Evolutionary conservation across 2,888 invertebrate genomes (phyloP).

Genomic region (Antitype chi): DNA sequence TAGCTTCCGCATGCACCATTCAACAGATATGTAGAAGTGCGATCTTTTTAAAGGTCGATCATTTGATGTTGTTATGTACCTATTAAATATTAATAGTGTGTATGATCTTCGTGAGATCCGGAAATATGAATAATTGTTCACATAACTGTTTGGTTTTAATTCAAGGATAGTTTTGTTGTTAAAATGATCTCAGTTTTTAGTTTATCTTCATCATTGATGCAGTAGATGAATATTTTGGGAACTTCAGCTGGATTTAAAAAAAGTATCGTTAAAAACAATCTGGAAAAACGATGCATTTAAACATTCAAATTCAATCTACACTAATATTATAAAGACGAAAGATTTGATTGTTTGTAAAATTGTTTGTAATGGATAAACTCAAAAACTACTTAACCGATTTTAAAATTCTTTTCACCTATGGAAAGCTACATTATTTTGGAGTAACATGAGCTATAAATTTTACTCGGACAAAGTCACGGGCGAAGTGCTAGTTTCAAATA

Average conservation of each 20-base stretch:
- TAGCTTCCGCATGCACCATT: conserved; percentile 49
- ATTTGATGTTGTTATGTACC: conserved; percentile 3
- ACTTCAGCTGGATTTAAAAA: background rate
- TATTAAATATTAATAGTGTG: conserved; percentile 20
- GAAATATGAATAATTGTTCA: conserved; percentile 21
- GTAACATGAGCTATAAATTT: too few species aligned
- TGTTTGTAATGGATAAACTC: too few species aligned
- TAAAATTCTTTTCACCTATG: too few species aligned
- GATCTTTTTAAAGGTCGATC: conserved; percentile 41
- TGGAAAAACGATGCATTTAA: background rate
- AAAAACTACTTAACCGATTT: too few species aligned
- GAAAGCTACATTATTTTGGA: too few species aligned
- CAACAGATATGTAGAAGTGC: conserved; percentile 46
- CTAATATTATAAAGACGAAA: too few species aligned
- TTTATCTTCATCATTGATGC: background rate
- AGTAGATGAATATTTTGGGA: background rate
- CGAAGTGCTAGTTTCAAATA: too few species aligned
- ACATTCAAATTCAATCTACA: background rate
- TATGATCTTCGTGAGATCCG: conserved; percentile 39
- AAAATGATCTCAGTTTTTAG: background rate
- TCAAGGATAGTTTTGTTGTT: conserved; percentile 31
- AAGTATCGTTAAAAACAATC: background rate
- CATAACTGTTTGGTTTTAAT: conserved; percentile 9
- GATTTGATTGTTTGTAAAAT: too few species aligned
- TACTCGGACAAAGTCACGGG: too few species aligned